Evolutionary conservation across 1,140 invertebrate species (phyloP), one percentile per base, ranked within the genome.

Genomic region (Bombus impatiens): DNA sequence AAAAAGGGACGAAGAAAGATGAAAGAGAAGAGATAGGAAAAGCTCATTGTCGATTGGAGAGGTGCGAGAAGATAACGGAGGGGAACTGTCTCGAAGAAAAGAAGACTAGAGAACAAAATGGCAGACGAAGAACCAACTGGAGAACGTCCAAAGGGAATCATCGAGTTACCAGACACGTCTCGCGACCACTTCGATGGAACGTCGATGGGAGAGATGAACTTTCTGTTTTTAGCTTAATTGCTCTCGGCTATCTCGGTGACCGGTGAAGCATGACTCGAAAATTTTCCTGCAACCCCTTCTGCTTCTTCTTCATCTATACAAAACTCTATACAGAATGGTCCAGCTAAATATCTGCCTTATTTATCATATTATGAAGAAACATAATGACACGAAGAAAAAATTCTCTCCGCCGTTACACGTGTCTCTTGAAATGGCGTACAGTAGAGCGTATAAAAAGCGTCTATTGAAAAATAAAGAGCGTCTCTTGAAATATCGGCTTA

Each of bases 1-100:
- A 22, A 53, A 47, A 80, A 37, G 18, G 9, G 5, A 40, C 40
- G 53, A 40, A 57, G 32, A 22, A 37, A 28, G 18, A 18, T 28
- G 5, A 22, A 59, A 37, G 47, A 71, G 37, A 18, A 86, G 71
- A 40, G 72, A 62, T 42, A 72, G 89, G 57, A 62, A 70, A 86
- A 90, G 87, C 90, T 89, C 87, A 88, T 91, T 85, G 88, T 94
- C 92, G 87, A 90, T 90, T 93, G 93, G 94, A 94, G 93, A 93
- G 92, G 93, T 92, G 91, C 91, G 92, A 92, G 89, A 85, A 79
- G 81, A 72, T 12, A 72, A 85, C 59, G 86, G 82, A 82, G 84
- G 35, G 35, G 76, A 32, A 59, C 53, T n/a, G 6, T 35, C 18
- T 70, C 13, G 25, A 32, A 71, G 37, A 70, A 22, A 40, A 59